Base-by-base conservation (phyloP, 2,797 vertebrate species). In the Gymnodraco acuticeps region DNA sequence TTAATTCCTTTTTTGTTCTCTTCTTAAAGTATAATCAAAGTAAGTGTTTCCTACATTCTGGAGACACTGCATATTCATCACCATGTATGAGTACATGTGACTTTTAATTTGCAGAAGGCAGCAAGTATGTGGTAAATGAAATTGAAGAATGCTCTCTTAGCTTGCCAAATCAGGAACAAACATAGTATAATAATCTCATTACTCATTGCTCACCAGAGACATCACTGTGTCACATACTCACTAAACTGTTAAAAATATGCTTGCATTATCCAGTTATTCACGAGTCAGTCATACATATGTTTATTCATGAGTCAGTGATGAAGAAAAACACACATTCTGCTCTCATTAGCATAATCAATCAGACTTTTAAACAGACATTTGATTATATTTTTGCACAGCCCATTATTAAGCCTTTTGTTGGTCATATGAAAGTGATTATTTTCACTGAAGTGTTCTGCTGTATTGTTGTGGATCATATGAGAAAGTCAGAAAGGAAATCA, bases 101-200 rank as follows among this genome's bases (percentile, higher is more conserved):
- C 42, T 79, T 82, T 76, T 82, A 74, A 67, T 80, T 87, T 86
- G 56, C 63, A 20, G 61, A 61, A 47, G 45, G 45, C 16, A 64
- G 50, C 52, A 71, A 71, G 63, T 71, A 33, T 79, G 65, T 64
- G 27, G 13, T 46, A 75, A 72, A 85, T 86, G 65, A 72, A 83
- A 88, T 45, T 70, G 52, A 77, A 69, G 61, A 72, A 61, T 47
- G 16, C 71, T 78, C 61, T 65, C 14, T 5, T 72, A 53, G 61
- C 45, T 63, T 61, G 61, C 75, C 58, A 79, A 74, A 81, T 73
- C 54, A 9, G n/a, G 33, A 38, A 38, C 33, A 38, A 9, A 38
- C 33, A 8, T 38, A 38, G 33, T 55, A 61, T 59, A 83, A 78
- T 73, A 42, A 79, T 64, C 48, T 64, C 17, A 81, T 76, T 64